Percentiles rank a stretch among this genome's conserved stretches.
Conservation (phyloP, 1,140 invertebrate genomes). For the Orius insidiosus region DNA sequence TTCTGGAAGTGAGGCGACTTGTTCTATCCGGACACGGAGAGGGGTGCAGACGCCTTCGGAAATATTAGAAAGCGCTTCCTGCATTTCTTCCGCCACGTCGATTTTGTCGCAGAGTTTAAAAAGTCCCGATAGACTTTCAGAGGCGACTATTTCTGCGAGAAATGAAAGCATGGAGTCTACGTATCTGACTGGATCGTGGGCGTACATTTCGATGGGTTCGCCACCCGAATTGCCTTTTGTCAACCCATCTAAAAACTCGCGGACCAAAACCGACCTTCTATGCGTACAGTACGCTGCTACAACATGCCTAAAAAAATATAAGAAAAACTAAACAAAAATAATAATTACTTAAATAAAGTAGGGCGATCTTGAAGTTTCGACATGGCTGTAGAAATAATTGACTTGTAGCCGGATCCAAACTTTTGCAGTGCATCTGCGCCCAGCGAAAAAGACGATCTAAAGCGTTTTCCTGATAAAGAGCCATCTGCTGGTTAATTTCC, state of each 20-base stretch:
- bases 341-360: constrained; percentile 66
- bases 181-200: constrained; percentile 86
- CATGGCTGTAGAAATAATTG: constrained; percentile 64
- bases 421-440: constrained; percentile 70
- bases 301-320: constrained; percentile 43
- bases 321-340: constrained; percentile 8
- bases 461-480: constrained; percentile 75
- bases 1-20: constrained; percentile 60
- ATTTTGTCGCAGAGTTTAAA: constrained; percentile 64
- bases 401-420: constrained; percentile 47
- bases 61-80: constrained; percentile 52
- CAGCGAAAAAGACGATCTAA: constrained; percentile 85
- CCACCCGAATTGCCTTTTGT: constrained; percentile 63
- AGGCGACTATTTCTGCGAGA: constrained; percentile 90
- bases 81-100: constrained; percentile 51
- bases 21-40: constrained; percentile 79
- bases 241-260: constrained; percentile 82
- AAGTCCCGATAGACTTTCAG: constrained; percentile 69
- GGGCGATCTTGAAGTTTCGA: constrained; percentile 74
- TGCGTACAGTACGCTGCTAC: constrained; percentile 85
- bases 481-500: constrained; percentile 94
- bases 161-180: constrained; percentile 94
- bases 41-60: constrained; percentile 85
- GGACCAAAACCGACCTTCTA: constrained; percentile 67
- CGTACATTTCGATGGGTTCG: constrained; percentile 86